phyloP scores from a whole-genome alignment of 2,113 vertebrate genomes.

The Ramphastos sulfuratus region DNA sequence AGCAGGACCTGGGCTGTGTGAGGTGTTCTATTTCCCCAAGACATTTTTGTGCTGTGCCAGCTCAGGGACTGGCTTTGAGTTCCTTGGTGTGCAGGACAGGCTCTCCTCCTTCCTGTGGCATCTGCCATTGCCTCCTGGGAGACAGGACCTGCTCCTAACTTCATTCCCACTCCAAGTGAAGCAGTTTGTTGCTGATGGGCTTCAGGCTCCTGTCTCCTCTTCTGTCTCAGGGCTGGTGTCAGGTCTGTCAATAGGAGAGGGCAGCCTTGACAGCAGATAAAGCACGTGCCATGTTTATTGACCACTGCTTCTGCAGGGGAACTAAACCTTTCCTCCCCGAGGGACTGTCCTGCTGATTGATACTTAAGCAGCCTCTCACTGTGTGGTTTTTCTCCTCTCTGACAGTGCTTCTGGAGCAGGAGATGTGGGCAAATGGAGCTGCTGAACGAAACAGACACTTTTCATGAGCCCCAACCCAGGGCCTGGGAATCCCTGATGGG shows the following conservation, averaged over 20 bases:
- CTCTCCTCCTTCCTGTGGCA: fast-evolving
- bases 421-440: not conserved
- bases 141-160: not conserved
- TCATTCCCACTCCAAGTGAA: not conserved
- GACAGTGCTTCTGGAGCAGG: not conserved
- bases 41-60: fast-evolving
- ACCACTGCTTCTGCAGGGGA: not conserved
- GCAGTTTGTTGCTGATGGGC: fast-evolving
- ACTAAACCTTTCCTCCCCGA: constrained; percentile 5
- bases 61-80: not conserved
- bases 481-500: not conserved
- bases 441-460: not conserved
- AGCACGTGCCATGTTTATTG: constrained; percentile 37
- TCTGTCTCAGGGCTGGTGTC: not conserved
- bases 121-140: fast-evolving
- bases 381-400: not conserved
- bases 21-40: too few relatives aligned
- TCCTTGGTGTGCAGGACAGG: not conserved
- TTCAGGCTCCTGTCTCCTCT: not conserved
- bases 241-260: not conserved
- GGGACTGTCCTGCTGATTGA: not conserved
- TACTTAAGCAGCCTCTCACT: not conserved
- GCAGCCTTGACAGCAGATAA: constrained; percentile 25
- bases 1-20: not conserved
- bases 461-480: not conserved